phyloP scores from a whole-genome alignment of 2,797 vertebrate species.

The Lycodopsis pacificus region DNA sequence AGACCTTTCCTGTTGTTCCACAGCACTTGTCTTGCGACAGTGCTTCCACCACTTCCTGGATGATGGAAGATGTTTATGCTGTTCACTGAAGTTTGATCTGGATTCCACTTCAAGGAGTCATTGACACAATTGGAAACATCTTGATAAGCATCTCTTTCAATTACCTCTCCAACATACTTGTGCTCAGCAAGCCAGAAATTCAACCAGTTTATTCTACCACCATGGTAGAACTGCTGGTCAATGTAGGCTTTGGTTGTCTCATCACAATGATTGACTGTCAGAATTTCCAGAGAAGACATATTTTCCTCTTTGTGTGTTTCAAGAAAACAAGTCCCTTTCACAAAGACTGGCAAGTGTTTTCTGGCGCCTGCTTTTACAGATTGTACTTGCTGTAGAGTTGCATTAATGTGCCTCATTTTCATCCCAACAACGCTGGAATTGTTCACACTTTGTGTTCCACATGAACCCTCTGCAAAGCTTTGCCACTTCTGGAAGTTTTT shows the following conservation, averaged over 20 bases:
- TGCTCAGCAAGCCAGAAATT: slow-evolving; percentile 82
- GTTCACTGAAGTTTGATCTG: slow-evolving; percentile 69
- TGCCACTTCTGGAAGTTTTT: slow-evolving; percentile 84
- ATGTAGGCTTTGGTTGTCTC: slow-evolving; percentile 73
- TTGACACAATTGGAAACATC: slow-evolving; percentile 71
- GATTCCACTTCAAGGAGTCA: slow-evolving; percentile 51
- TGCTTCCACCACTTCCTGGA: slow-evolving; percentile 91
- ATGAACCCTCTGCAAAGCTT: slow-evolving; percentile 81
- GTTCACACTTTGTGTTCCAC: slow-evolving; percentile 76
- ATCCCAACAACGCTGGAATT: slow-evolving; percentile 85
- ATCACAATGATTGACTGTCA: slow-evolving; percentile 84
- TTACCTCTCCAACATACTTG: slow-evolving; percentile 71
- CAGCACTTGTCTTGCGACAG: slow-evolving; percentile 87
- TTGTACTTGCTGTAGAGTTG: slow-evolving; percentile 82
- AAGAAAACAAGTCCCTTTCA: slow-evolving; percentile 78
- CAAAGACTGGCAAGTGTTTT: slow-evolving; percentile 82
- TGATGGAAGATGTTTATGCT: slow-evolving; percentile 88
- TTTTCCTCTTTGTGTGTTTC: slow-evolving; percentile 81
- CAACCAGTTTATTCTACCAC: slow-evolving; percentile 80
- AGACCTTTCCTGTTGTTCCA: slow-evolving; percentile 85
- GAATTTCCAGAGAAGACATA: slow-evolving; percentile 86
- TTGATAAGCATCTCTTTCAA: slow-evolving; percentile 80
- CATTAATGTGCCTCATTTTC: slow-evolving; percentile 86
- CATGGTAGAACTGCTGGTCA: slow-evolving; percentile 85
- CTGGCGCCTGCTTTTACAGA: slow-evolving; percentile 53